A percentile compares a stretch with the other conserved stretches of the same genome.
Evolutionary conservation across 2,888 invertebrate species (phyloP).

Genomic region (Neocrepidodera transversa): DNA sequence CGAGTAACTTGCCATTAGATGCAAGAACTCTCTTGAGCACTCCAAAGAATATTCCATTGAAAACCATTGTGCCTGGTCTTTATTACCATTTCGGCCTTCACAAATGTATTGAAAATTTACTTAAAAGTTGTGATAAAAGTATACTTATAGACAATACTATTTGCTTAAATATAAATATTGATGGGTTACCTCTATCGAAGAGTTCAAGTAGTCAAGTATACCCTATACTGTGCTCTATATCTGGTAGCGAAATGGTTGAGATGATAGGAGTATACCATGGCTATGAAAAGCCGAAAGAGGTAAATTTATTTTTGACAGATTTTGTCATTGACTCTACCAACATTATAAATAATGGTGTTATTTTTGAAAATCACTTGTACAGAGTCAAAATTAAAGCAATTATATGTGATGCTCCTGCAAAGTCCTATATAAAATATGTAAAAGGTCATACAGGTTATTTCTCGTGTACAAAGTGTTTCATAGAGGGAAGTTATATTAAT

Average conservation of each 20-base stretch:
- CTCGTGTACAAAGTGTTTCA: slow-evolving; percentile 9
- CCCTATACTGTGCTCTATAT: slow-evolving; percentile 22
- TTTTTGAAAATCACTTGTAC: background rate
- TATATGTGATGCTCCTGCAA: slow-evolving; percentile 15
- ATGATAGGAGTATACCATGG: slow-evolving; percentile 21
- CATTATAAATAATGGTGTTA: slow-evolving; percentile 5
- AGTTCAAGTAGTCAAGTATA: slow-evolving; percentile 25
- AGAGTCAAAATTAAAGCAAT: slow-evolving; percentile 15
- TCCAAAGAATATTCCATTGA: background rate
- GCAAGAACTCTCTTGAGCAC: slow-evolving; percentile 14
- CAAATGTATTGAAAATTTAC: background rate
- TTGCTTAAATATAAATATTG: slow-evolving; percentile 16
- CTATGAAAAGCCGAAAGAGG: slow-evolving; percentile 18
- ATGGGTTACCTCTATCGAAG: slow-evolving; percentile 25
- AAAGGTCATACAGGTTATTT: slow-evolving; percentile 11
- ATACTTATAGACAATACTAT: background rate
- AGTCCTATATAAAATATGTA: slow-evolving; percentile 4
- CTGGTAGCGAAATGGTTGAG: slow-evolving; percentile 8
- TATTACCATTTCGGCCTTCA: slow-evolving; percentile 22
- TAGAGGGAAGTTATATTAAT: slow-evolving; percentile 1
- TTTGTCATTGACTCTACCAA: slow-evolving; percentile 12
- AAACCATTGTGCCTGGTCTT: slow-evolving; percentile 8
- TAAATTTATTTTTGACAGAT: slow-evolving; percentile 9
- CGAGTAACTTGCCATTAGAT: background rate
- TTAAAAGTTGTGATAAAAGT: background rate